Base-by-base conservation (phyloP, 2,797 vertebrate genomes). In the Xenops minutus region DNA sequence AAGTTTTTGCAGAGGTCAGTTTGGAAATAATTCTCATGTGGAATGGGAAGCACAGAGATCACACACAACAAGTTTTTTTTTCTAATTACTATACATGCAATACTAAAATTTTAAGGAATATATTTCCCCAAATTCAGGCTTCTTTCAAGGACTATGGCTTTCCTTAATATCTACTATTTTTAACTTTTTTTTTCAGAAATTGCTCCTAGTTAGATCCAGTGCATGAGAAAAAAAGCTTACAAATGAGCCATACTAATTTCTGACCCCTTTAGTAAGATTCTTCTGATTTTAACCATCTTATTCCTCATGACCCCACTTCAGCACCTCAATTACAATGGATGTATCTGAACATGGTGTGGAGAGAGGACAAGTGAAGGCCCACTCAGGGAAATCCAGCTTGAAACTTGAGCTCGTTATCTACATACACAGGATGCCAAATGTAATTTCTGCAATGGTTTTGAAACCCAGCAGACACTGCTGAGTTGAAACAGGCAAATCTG, bases 1-100 rank as follows among this genome's bases (percentile, higher is more conserved):
- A 80, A 81, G 15, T 52, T 81, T 62, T 75, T 1, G 0, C 73
- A 82, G 67, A 26, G 43, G 39, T 77, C 30, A 62, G 36, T 84
- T 67, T 76, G 73, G 89, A 96, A 96, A 92, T 69, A 92, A 88
- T 56, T 30, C 29, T 84, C 22, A 73, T 2, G 32, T 51, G 67
- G 68, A 89, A 89, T 73, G 18, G 14, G 88, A 89, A 87, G 52
- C 52, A 90, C 55, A 76, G 52, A 93, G 92, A 92, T 88, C 52
- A 84, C 39, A 69, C 51, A 83, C 21, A 36, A 1, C 4, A 12
- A 18, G 12, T 4, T 0, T 1, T 58, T 82, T 82, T 80, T 64
- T 5, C 49, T 74, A 72, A 55, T 77, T 58, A 46, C 29, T 58
- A 17, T 58, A 66, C 51, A 58, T 10, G 14, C 5, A 84, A 27